Base-by-base conservation (phyloP, 2,113 vertebrate genomes). In the Panthera uncia region DNA sequence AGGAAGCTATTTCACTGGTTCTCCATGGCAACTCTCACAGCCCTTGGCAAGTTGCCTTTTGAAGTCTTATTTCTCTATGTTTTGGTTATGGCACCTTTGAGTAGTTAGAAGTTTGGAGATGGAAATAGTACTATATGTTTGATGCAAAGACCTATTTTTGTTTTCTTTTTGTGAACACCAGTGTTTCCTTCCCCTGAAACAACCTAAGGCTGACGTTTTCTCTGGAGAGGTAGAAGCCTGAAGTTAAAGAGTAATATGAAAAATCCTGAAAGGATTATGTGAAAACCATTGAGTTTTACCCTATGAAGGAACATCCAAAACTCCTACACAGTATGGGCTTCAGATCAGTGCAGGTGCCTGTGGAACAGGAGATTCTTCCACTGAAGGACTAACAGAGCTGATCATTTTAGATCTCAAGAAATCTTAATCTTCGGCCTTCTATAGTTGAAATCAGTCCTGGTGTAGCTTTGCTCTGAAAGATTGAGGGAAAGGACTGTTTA, bases 1-100 rank as follows among this genome's bases (percentile, higher is more conserved):
- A 69, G 57, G 95, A 89, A 78, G 57, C 82, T 98, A 76, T 92
- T 97, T 91, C 86, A 92, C 87, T 61, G 88, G 50, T 69, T 97
- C 94, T 96, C 97, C 93, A 96, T 82, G 71, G 91, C 88, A 94
- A 98, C 38, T 3, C 86, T 87, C 66, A 57, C 0, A 87, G 71
- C 65, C 95, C 79, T 92, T 90, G 88, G 80, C 97, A 96, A 86
- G 84, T 80, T 87, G 89, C 86, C 85, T 96, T 95, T 88, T 45
- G 74, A 95, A 95, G 87, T 86, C 71, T 36, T 61, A 4, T 78
- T 80, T 91, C 68, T 96, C 80, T 38, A 33, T 55, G 69, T 94
- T 88, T 87, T 79, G 80, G 50, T 89, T 81, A 29, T 4, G 65
- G 82, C 85, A 91, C 45, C 36, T 96, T 96, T 90, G 84, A 83